phyloP scores from a whole-genome alignment of 2,113 vertebrate species.

The Takifugu flavidus region DNA sequence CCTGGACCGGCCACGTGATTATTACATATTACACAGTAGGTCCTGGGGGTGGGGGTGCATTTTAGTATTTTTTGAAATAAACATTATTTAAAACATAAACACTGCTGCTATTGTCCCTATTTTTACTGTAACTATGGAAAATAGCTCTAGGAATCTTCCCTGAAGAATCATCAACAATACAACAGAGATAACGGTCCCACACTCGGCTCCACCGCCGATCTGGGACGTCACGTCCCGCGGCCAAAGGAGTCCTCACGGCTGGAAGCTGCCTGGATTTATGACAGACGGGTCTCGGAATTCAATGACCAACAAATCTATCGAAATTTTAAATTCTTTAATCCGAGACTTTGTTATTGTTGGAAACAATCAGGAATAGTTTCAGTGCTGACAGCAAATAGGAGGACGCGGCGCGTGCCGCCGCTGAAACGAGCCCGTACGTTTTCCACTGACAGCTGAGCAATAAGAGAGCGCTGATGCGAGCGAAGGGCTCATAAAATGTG shows the following conservation, averaged over 20 bases:
- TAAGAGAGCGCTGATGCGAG: slow-evolving; percentile 57
- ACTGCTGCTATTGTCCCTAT: too few species aligned
- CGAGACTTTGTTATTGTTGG: too few species aligned
- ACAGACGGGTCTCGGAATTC: slow-evolving; percentile 22
- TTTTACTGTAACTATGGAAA: too few species aligned
- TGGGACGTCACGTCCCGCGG: slow-evolving; percentile 30
- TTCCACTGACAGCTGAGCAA: slow-evolving; percentile 52
- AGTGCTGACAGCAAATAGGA: too few species aligned
- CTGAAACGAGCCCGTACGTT: slow-evolving; percentile 56
- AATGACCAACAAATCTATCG: background rate
- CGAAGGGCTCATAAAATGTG: slow-evolving; percentile 72
- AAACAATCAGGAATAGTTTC: too few species aligned
- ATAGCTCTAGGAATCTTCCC: too few species aligned
- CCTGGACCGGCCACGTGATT: too few species aligned
- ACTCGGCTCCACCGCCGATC: background rate
- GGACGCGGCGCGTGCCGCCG: slow-evolving; percentile 10
- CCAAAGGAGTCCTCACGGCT: slow-evolving; percentile 34
- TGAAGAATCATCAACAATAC: background rate
- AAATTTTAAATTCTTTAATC: too few species aligned
- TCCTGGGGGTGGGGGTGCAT: too few species aligned
- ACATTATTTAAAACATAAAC: too few species aligned
- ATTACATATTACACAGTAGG: too few species aligned
- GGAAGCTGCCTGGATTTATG: background rate
- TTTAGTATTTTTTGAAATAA: too few species aligned
- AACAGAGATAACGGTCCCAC: background rate